Base-by-base conservation (phyloP, 2,797 vertebrate species). In the Malurus splendens region DNA sequence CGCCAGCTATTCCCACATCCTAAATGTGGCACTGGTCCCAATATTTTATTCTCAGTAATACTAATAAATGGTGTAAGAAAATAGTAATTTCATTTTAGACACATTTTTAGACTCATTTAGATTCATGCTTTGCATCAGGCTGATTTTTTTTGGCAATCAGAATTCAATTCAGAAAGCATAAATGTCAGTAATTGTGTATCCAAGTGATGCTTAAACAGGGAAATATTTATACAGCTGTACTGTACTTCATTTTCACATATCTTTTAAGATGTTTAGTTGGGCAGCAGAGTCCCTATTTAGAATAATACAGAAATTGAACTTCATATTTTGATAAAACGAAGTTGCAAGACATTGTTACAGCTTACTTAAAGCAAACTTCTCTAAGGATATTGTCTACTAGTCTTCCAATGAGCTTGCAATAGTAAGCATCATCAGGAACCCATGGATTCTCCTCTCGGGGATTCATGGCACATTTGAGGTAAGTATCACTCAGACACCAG, bases 301-400 rank as follows among this genome's bases (percentile, higher is more conserved):
- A 87, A 52, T 10, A 84, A 39, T 10, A 20, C n/a, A 56, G 30
- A 32, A 84, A 44, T 0, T 6, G 14, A 92, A 62, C 14, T 57
- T 54, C 2, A 0, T 60, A 20, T 55, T 82, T 65, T 28, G 18
- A 59, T 9, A 10, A 72, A 87, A 64, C 7, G 3, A 84, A 82
- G 33, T 52, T 39, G 1, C 9, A 55, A 41, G 57, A 41, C 18
- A 48, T 4, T 55, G 36, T 32, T 39, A 70, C 18, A 72, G 59
- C 23, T 72, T 28, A 32, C 18, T 64, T 52, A 32, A 65, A 7
- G 15, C 7, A 42, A 68, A 15, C 36, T 41, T 70, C 41, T 47
- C 74, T 78, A 98, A 99, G 98, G 99, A 99, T 99, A 99, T 99
- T 99, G 96, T 99, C 99, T 67, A 99, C 99, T 19, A 99, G 97